These are phyloP conservation scores for Sinodicranocentrus sp. DNA, from an alignment of 2,888 invertebrate genomes.

Conservation along the genomic window DNA sequence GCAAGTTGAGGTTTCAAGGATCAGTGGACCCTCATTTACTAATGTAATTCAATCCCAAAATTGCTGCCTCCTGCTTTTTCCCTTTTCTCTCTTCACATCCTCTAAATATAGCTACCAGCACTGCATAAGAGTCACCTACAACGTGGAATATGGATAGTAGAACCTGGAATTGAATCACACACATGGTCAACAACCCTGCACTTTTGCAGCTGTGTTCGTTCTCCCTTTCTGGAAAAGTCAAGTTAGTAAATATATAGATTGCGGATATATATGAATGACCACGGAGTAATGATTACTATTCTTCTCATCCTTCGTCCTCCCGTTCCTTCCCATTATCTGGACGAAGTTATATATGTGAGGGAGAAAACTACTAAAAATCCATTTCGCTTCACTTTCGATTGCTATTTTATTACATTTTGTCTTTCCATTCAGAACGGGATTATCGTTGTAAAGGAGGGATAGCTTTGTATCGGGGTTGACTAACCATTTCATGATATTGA, in stretches of 20 bases:
- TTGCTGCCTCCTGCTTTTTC: constrained; percentile 43
- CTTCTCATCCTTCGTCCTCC: too few relatives aligned
- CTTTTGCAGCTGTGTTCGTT: constrained; percentile 50
- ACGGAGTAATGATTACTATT: constrained; percentile 56
- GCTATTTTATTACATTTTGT: constrained; percentile 66
- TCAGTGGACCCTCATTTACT: constrained; percentile 66
- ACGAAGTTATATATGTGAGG: too few relatives aligned
- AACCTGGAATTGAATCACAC: constrained; percentile 57
- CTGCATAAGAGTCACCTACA: background rate
- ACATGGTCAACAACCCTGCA: constrained; percentile 46
- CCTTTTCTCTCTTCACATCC: background rate
- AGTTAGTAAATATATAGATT: constrained; percentile 1
- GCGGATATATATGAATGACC: constrained; percentile 38
- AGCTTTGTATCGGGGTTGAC: constrained; percentile 35
- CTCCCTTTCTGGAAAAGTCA: background rate
- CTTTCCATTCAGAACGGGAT: constrained; percentile 43
- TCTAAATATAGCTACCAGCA: background rate
- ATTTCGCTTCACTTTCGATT: constrained; percentile 65
- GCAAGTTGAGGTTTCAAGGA: constrained; percentile 67
- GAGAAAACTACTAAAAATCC: constrained; percentile 63
- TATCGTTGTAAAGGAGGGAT: constrained; percentile 18
- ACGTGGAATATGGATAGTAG: background rate
- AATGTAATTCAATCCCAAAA: constrained; percentile 64
- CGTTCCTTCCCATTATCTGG: constrained; percentile 29
- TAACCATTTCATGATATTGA: constrained; percentile 32